A percentile compares a stretch with the other conserved stretches of the same genome.
These are phyloP conservation scores for Meteorus cinctellus DNA, from an alignment of 2,888 invertebrate species.

Conservation along the genomic window DNA sequence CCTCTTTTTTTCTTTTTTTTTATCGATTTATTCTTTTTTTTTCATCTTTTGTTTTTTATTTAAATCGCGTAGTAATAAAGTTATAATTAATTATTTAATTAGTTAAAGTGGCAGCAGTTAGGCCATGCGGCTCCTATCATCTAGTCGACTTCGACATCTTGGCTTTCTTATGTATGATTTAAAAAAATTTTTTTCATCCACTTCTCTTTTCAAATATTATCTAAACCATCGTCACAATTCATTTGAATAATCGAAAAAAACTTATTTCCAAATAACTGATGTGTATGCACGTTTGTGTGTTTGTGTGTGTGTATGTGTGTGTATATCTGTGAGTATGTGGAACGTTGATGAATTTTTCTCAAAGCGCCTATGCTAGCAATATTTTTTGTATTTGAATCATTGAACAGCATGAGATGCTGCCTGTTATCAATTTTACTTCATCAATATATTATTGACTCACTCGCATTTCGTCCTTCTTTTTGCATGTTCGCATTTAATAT, in stretches of 20 bases:
- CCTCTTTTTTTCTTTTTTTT: slow-evolving; percentile 14
- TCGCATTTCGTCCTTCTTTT: slow-evolving; percentile 40
- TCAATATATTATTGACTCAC: slow-evolving; percentile 29
- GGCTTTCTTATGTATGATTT: slow-evolving; percentile 70
- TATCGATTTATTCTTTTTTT: slow-evolving; percentile 48
- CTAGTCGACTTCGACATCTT: slow-evolving; percentile 70
- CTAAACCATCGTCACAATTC: slow-evolving; percentile 16
- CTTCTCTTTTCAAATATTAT: slow-evolving; percentile 16
- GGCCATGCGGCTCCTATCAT: slow-evolving; percentile 73
- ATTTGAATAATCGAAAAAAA: slow-evolving; percentile 48
- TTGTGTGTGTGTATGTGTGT: background rate
- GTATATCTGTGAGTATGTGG: slow-evolving; percentile 51
- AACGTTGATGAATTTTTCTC: slow-evolving; percentile 60
- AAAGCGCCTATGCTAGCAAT: slow-evolving; percentile 71
- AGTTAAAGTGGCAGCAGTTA: slow-evolving; percentile 73
- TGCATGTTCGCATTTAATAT: slow-evolving; percentile 13
- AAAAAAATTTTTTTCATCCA: slow-evolving; percentile 54
- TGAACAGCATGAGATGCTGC: slow-evolving; percentile 47
- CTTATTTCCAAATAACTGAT: slow-evolving; percentile 16
- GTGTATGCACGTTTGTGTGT: slow-evolving; percentile 53
- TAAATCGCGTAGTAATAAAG: slow-evolving; percentile 70
- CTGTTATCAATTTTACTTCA: slow-evolving; percentile 24
- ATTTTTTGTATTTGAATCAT: slow-evolving; percentile 52
- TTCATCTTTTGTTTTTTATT: slow-evolving; percentile 50
- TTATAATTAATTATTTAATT: slow-evolving; percentile 67